Conservation (phyloP, 2,797 vertebrate species). For the Rhinogobio ventralis region DNA sequence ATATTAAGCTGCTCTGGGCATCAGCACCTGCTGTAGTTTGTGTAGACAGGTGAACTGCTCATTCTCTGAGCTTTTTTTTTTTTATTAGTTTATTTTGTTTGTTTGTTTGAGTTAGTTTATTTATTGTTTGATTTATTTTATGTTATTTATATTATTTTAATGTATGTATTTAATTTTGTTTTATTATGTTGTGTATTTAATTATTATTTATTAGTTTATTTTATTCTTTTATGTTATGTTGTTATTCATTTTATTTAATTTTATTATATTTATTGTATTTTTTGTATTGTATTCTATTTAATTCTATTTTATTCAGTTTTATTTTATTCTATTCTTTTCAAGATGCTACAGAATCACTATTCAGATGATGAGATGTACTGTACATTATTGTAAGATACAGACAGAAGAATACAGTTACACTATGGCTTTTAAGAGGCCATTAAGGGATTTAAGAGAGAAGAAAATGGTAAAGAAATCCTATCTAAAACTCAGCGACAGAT, state of each 20-base stretch:
- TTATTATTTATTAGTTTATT: not conserved
- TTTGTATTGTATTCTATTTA: not conserved
- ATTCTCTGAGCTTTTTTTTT: not conserved
- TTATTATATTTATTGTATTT: no score
- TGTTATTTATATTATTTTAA: no score
- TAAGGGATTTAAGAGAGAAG: not conserved
- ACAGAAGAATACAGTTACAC: not conserved
- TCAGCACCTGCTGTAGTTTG: conserved; percentile 21
- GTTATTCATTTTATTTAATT: not conserved
- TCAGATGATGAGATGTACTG: not conserved
- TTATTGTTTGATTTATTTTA: no score
- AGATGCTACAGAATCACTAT: not conserved
- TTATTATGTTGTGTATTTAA: not conserved
- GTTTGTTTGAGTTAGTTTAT: no score
- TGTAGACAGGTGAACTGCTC: conserved; percentile 11
- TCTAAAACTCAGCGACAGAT: not conserved
- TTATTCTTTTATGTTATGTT: not conserved
- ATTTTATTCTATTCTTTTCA: not conserved
- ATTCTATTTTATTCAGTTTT: no score
- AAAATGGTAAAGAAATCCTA: not conserved
- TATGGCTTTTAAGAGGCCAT: not conserved
- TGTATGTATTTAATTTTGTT: not conserved
- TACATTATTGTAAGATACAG: not conserved
- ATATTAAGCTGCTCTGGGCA: conserved; percentile 15
- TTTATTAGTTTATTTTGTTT: no score